phyloP scores from a whole-genome alignment of 2,888 invertebrate species.

The Nephrotoma guestfalica region DNA sequence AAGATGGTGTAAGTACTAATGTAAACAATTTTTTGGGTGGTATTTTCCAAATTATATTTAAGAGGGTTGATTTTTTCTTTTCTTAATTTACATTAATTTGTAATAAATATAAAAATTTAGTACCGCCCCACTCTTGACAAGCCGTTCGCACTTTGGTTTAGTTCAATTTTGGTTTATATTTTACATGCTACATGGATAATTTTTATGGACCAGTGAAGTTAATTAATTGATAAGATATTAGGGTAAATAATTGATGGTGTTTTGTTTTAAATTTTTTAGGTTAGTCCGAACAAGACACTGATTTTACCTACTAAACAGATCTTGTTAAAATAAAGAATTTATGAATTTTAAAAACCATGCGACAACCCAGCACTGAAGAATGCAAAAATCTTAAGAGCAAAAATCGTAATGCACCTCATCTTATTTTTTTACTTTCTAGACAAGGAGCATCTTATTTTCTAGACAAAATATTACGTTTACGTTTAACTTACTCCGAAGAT shows the following conservation, averaged over 20 bases:
- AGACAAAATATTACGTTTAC: no score
- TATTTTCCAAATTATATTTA: background rate
- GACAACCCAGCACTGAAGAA: no score
- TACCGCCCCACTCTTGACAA: background rate
- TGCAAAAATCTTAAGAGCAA: no score
- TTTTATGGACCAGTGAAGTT: background rate
- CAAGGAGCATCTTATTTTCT: no score
- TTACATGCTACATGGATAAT: background rate
- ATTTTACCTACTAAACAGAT: no score
- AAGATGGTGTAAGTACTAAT: background rate
- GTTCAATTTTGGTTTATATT: background rate
- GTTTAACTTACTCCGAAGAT: no score
- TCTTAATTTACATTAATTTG: background rate
- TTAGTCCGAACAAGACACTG: no score
- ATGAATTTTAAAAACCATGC: no score
- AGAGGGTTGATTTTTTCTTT: background rate
- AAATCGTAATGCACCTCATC: no score
- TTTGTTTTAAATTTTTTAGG: no score
- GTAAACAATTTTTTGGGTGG: background rate
- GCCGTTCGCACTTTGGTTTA: background rate
- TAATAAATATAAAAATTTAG: background rate
- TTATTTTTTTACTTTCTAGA: no score
- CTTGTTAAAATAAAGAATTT: no score
- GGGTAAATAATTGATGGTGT: background rate
- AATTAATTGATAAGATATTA: background rate